These are phyloP conservation scores for Corynorhinus townsendii DNA, from an alignment of 2,113 vertebrate species.

Conservation along the genomic window DNA sequence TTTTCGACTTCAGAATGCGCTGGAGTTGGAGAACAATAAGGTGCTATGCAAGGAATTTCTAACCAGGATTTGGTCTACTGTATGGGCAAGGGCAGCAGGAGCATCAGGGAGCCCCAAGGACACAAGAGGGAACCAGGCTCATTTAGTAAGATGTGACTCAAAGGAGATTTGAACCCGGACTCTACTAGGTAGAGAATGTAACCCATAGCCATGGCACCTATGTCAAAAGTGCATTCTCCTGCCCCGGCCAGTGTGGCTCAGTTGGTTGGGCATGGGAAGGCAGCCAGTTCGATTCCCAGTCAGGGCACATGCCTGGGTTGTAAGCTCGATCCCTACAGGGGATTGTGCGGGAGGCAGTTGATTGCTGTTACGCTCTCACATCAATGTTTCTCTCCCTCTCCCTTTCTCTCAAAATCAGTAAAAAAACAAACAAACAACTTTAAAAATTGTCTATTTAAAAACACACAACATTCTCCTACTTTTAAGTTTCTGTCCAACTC, in stretches of 20 bases:
- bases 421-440: too few species aligned
- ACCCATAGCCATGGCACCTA: neutral
- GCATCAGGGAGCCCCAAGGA: neutral
- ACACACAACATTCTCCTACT: neutral
- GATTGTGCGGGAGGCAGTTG: too few species aligned
- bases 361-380: too few species aligned
- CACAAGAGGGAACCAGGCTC: neutral
- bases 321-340: too few species aligned
- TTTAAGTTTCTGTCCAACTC: neutral
- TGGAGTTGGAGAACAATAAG: neutral
- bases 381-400: too few species aligned
- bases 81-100: neutral
- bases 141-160: neutral
- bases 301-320: too few species aligned
- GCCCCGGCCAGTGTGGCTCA: too few species aligned
- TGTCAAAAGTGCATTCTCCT: neutral
- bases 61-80: neutral
- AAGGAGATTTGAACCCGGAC: neutral
- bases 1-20: neutral
- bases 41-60: neutral
- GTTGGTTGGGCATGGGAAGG: too few species aligned
- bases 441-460: neutral
- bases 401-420: neutral
- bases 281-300: too few species aligned
- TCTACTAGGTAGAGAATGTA: neutral